Evolutionary conservation across 2,113 vertebrate species (phyloP), one percentile per base, ranked within the genome.

Genomic region (Typhlomys cinereus): DNA sequence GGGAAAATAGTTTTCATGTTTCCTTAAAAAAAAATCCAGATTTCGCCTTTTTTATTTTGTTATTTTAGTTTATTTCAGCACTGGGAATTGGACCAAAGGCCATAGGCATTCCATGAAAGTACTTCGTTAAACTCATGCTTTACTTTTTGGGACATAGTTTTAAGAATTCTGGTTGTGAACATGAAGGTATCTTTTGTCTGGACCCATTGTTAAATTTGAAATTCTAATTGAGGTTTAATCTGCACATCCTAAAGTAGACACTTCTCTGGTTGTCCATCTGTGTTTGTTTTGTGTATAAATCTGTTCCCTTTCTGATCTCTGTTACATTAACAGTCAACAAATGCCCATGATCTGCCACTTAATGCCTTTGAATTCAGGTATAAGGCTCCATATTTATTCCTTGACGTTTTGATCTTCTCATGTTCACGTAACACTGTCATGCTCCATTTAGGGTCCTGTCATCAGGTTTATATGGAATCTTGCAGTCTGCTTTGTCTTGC

Each of bases 371-470:
- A 10, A 78, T 10, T 36, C 13, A 61, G n/a, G 27, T 46, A 10
- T 79, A 62, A 52, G 29, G 73, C 29, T 86, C 7, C 23, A 27
- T 6, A 21, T 66, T 78, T 76, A 54, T 78, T 57, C 36, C 67
- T 92, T 87, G 71, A 74, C 91, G 59, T 57, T 87, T 70, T 59
- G n/a, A 1, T 73, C 75, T 92, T 46, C 14, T 84, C 3, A 52
- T 4, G 27, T 74, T 50, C n/a, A 79, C 88, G 50, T 39, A 29
- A 25, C 81, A 64, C 67, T 85, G 34, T 41, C 23, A 27, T 81
- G 36, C 46, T 93, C 57, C 34, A 75, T 95, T 83, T 83, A 21
- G 59, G n/a, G 71, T 85, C 64, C 48, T 89, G 8, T 67, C 46
- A n/a, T 75, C 15, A 31, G 0, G 62, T 71, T 79, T 89, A 57